Conservation (phyloP, 2,113 vertebrate species). For the Oryzias woworae region DNA sequence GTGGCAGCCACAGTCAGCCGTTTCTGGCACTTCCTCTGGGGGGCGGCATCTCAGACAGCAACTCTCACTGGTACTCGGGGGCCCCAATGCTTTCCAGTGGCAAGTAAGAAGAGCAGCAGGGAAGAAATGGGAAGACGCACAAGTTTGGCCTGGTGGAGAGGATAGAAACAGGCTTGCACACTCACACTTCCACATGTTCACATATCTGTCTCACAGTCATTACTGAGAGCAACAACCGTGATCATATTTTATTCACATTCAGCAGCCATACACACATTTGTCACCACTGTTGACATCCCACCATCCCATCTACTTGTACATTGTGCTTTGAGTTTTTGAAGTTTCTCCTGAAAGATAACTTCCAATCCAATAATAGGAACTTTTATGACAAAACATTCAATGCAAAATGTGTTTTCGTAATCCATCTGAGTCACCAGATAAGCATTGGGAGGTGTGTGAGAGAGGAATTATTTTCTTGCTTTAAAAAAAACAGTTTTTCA, state of each 20-base stretch:
- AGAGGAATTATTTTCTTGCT: conserved; percentile 3
- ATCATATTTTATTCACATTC: conserved; percentile 23
- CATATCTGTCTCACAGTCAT: conserved; percentile 18
- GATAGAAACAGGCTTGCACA: conserved; percentile 41
- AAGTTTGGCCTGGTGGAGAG: conserved; percentile 40
- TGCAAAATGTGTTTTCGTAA: not conserved
- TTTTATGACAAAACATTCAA: not conserved
- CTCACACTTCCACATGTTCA: conserved; percentile 30
- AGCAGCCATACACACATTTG: conserved; percentile 23
- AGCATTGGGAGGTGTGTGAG: not conserved
- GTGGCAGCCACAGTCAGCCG: conserved; percentile 78
- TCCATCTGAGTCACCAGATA: not conserved
- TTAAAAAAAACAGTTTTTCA: not conserved
- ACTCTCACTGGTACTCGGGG: conserved; percentile 81
- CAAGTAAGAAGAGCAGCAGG: conserved; percentile 64
- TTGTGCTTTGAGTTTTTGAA: conserved; percentile 16
- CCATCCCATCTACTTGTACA: conserved; percentile 24
- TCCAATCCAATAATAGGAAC: not conserved
- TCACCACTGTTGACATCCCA: conserved; percentile 20
- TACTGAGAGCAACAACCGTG: conserved; percentile 27
- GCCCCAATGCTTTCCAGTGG: conserved; percentile 72
- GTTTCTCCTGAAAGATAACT: conserved; percentile 19
- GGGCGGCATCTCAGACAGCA: conserved; percentile 75
- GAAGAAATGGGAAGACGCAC: conserved; percentile 16
- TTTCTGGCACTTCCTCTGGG: conserved; percentile 78